Conservation (phyloP, 2,113 vertebrate genomes). For the Trochalopteron elliotii region DNA sequence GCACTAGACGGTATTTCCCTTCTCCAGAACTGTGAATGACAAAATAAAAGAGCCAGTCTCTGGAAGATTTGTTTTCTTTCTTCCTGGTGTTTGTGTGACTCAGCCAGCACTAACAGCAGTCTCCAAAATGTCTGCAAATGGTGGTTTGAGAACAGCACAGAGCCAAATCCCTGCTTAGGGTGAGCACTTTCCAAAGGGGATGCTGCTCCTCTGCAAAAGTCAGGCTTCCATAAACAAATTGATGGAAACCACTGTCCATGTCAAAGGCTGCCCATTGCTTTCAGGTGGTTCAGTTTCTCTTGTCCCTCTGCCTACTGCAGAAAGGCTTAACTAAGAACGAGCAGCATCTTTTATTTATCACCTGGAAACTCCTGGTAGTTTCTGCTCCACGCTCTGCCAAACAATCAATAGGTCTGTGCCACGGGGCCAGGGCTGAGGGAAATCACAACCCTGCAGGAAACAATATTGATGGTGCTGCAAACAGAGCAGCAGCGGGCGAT, state of each 20-base stretch:
- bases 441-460: background rate
- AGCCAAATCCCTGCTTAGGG: background rate
- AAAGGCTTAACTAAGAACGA: background rate
- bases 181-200: background rate
- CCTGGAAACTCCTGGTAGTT: background rate
- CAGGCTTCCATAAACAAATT: background rate
- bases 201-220: background rate
- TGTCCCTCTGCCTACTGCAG: background rate
- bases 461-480: background rate
- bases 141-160: background rate
- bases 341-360: background rate
- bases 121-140: background rate
- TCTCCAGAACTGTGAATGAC: background rate
- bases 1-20: background rate
- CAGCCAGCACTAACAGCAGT: background rate
- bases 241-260: background rate
- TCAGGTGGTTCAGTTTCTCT: background rate
- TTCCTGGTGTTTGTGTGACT: background rate
- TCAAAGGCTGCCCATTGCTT: background rate
- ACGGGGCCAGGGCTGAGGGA: background rate
- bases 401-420: background rate
- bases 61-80: background rate
- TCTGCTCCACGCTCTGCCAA: background rate
- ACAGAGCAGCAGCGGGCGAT: rapidly evolving
- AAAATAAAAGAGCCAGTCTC: background rate